Percentiles rank a stretch among this genome's conserved stretches.
Evolutionary conservation across 2,113 vertebrate species (phyloP).

Genomic region (Oophaga pumilio): DNA sequence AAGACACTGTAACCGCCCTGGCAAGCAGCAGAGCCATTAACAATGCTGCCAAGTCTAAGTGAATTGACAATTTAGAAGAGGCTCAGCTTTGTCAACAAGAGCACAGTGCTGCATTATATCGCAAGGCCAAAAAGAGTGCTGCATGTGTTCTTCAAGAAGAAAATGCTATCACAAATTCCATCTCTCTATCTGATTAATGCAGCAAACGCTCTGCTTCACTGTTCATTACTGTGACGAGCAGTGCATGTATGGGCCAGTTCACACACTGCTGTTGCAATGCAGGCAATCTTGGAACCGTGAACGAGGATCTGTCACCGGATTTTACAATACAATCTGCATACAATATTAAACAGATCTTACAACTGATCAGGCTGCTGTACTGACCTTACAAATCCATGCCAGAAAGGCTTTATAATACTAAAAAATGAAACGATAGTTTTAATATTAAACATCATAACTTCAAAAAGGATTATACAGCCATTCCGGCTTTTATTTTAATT

Average conservation of each 20-base stretch:
- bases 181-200: conserved; percentile 11
- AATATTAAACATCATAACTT: too few species aligned
- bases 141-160: not conserved
- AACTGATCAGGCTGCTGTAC: too few species aligned
- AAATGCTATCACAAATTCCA: conserved; percentile 10
- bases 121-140: not conserved
- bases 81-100: conserved; percentile 21
- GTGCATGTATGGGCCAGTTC: not conserved
- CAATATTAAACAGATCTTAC: too few species aligned
- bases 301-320: too few species aligned
- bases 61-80: conserved; percentile 44
- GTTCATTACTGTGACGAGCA: not conserved
- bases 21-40: conserved; percentile 19
- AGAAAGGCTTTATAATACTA: too few species aligned
- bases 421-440: too few species aligned
- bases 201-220: not conserved
- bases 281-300: not conserved
- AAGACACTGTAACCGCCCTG: not conserved
- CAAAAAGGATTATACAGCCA: too few species aligned
- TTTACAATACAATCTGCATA: too few species aligned
- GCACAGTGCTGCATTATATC: conserved; percentile 34
- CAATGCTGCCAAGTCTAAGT: conserved; percentile 34
- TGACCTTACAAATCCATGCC: too few species aligned
- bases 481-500: too few species aligned
- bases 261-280: not conserved